phyloP scores from a whole-genome alignment of 1,140 invertebrate genomes.

The Callitettix versicolor region DNA sequence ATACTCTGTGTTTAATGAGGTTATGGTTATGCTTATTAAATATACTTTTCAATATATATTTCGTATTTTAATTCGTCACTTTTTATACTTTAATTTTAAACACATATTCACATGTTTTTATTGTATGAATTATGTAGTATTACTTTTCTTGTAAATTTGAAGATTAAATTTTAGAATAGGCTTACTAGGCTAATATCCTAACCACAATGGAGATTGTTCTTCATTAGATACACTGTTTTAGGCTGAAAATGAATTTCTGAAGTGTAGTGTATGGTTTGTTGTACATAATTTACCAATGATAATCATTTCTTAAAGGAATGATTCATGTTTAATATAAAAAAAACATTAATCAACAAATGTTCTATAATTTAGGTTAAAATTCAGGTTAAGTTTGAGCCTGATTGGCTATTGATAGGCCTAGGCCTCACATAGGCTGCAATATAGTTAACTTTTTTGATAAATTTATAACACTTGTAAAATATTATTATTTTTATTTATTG shows the following conservation, averaged over 20 bases:
- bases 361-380: background rate
- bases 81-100: background rate
- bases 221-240: background rate
- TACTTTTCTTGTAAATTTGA: no score
- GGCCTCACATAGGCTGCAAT: no score
- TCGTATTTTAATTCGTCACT: background rate
- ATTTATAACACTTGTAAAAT: no score
- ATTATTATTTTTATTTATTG: no score
- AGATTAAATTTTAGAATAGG: no score
- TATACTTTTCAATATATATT: background rate
- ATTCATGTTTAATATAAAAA: background rate
- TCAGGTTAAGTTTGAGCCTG: no score
- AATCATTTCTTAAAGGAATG: no score
- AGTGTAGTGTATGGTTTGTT: no score
- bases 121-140: background rate
- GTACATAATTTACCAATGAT: no score
- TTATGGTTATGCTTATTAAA: conserved; percentile 2
- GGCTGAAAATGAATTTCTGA: background rate
- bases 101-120: background rate
- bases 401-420: no score
- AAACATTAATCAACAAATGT: background rate
- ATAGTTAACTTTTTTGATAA: no score
- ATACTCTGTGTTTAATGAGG: conserved; percentile 9
- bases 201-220: conserved; percentile 1
- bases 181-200: background rate